phyloP scores from a whole-genome alignment of 1,140 invertebrate species.

The Aphelenchoides avenae region DNA sequence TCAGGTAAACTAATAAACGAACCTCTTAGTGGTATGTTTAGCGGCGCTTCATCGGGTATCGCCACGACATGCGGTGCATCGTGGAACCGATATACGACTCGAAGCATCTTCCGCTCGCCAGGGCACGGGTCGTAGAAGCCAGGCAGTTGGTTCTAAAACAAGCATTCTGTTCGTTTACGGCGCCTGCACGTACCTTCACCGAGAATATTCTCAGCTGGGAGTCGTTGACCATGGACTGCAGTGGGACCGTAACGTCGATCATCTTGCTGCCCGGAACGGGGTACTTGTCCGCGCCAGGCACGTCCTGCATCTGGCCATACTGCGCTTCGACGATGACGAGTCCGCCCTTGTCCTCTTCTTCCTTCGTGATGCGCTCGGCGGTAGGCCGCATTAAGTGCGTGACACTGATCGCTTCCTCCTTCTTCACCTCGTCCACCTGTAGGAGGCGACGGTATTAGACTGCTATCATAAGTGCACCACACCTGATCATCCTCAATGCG shows the following conservation, averaged over 20 bases:
- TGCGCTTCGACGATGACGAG: slow-evolving; percentile 79
- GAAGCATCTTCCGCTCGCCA: slow-evolving; percentile 82
- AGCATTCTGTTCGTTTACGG: not conserved
- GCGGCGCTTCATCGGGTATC: slow-evolving; percentile 72
- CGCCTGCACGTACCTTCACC: slow-evolving; percentile 70
- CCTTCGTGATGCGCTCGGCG: slow-evolving; percentile 64
- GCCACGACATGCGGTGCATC: slow-evolving; percentile 73
- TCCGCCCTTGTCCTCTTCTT: slow-evolving; percentile 72
- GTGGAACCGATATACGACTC: slow-evolving; percentile 79
- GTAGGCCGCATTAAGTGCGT: slow-evolving; percentile 73
- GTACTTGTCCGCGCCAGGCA: slow-evolving; percentile 31
- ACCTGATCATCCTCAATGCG: slow-evolving; percentile 25
- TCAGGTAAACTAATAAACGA: too few species aligned
- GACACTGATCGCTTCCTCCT: slow-evolving; percentile 43
- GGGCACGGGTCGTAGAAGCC: slow-evolving; percentile 94
- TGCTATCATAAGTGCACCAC: not conserved
- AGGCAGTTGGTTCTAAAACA: slow-evolving; percentile 78
- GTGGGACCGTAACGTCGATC: slow-evolving; percentile 83
- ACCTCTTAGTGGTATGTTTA: slow-evolving; percentile 75
- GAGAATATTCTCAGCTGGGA: slow-evolving; percentile 77
- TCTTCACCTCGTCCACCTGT: slow-evolving; percentile 40
- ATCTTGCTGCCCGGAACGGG: slow-evolving; percentile 64
- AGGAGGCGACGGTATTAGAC: not conserved
- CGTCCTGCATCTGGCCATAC: slow-evolving; percentile 65
- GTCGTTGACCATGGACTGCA: slow-evolving; percentile 88